phyloP scores from a whole-genome alignment of 1,140 invertebrate genomes.

The Drosophila sechellia region DNA sequence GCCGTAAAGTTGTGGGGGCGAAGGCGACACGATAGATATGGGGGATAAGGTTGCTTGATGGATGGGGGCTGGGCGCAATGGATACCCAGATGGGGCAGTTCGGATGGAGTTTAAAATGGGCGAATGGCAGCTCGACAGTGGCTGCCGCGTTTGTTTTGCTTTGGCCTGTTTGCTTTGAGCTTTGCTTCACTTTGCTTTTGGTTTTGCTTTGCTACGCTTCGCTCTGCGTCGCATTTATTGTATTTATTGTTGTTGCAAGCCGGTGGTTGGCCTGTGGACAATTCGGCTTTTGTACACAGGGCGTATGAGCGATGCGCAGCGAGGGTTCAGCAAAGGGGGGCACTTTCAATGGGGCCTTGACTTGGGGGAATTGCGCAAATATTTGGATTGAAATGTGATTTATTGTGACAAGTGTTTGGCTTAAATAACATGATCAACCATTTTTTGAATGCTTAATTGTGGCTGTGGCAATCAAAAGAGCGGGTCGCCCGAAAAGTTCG shows the following conservation, averaged over 20 bases:
- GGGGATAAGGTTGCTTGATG: not conserved
- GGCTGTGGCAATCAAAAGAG: constrained; percentile 3
- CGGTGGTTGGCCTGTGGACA: constrained; percentile 52
- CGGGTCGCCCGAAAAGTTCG: constrained; percentile 3
- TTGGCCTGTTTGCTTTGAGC: constrained; percentile 60
- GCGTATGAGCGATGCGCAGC: constrained; percentile 46
- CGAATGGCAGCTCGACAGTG: constrained; percentile 57
- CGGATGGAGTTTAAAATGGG: constrained; percentile 45
- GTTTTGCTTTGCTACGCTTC: constrained; percentile 15
- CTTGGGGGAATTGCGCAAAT: constrained; percentile 52
- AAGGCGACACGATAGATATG: not conserved
- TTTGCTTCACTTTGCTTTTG: constrained; percentile 29
- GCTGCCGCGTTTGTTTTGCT: constrained; percentile 55
- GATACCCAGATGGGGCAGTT: not conserved
- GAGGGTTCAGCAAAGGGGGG: not conserved
- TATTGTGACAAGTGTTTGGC: constrained; percentile 57
- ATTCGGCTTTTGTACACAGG: constrained; percentile 50
- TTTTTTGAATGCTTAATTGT: constrained; percentile 48
- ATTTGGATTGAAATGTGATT: constrained; percentile 62
- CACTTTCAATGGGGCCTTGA: constrained; percentile 31
- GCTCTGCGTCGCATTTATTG: constrained; percentile 10
- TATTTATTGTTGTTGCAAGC: constrained; percentile 38
- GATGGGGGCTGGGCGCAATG: not conserved
- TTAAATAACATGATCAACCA: constrained; percentile 55
- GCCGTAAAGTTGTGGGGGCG: not conserved